Conservation (phyloP, 2,888 invertebrate genomes). For the Chrysomela aeneicollis region DNA sequence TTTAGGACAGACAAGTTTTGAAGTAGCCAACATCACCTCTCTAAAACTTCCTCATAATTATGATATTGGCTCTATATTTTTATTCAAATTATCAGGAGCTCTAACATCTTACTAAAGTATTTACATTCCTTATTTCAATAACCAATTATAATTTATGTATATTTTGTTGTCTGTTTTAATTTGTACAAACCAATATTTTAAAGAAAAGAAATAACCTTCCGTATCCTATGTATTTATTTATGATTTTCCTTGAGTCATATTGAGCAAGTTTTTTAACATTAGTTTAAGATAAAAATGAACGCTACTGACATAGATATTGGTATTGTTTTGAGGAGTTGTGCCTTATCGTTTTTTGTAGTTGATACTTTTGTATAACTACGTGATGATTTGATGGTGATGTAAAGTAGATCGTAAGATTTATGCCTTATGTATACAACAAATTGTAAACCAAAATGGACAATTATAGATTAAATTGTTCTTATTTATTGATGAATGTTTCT, state of each 20-base stretch:
- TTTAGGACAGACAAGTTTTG: neutral
- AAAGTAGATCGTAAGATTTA: constrained; percentile 43
- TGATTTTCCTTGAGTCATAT: constrained; percentile 24
- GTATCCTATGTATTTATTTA: constrained; percentile 28
- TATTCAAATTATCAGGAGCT: constrained; percentile 9
- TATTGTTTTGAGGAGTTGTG: constrained; percentile 42
- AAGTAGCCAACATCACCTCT: neutral
- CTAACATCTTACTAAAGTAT: constrained; percentile 44
- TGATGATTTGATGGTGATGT: constrained; percentile 40
- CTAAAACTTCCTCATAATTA: neutral
- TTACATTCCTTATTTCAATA: constrained; percentile 27
- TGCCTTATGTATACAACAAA: constrained; percentile 50
- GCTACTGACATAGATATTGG: constrained; percentile 18
- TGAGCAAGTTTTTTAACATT: constrained; percentile 4
- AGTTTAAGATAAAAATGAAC: neutral
- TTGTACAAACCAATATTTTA: constrained; percentile 45
- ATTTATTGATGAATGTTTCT: constrained; percentile 45
- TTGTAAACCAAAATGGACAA: constrained; percentile 53
- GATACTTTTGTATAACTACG: constrained; percentile 42
- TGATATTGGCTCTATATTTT: neutral
- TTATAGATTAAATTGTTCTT: constrained; percentile 53
- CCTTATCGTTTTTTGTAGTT: constrained; percentile 46
- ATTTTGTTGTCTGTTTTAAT: constrained; percentile 46
- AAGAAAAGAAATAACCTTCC: constrained; percentile 22
- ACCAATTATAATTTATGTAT: constrained; percentile 40